phyloP scores from a whole-genome alignment of 2,888 invertebrate species.

The Cordilura impudica region DNA sequence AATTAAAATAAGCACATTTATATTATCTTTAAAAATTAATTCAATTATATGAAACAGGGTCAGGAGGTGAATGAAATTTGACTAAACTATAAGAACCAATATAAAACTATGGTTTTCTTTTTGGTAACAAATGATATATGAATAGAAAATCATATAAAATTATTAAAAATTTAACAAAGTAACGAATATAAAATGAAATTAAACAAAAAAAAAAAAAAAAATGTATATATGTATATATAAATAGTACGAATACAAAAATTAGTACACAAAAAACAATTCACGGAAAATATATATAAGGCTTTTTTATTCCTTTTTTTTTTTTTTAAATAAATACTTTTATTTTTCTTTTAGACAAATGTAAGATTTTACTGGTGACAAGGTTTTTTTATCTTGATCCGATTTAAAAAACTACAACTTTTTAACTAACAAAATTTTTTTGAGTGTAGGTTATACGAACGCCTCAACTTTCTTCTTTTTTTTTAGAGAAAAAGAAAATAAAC shows the following conservation, averaged over 20 bases:
- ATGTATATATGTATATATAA: conserved; percentile 34
- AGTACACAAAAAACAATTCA: conserved; percentile 77
- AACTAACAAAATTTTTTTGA: conserved; percentile 28
- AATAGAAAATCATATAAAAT: conserved; percentile 45
- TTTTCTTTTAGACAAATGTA: conserved; percentile 30
- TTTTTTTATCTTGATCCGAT: conserved; percentile 9
- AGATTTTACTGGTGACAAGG: conserved; percentile 45
- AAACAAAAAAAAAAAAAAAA: conserved; percentile 66
- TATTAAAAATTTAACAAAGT: conserved; percentile 33
- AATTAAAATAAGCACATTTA: conserved; percentile 54
- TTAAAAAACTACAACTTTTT: conserved; percentile 1
- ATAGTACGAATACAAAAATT: conserved; percentile 75
- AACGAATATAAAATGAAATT: conserved; percentile 36
- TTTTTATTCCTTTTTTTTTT: conserved; percentile 10
- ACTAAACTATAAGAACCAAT: conserved; percentile 44
- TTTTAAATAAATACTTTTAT: background rate
- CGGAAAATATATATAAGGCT: conserved; percentile 74
- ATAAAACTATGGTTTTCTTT: conserved; percentile 30
- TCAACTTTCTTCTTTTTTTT: conserved; percentile 55
- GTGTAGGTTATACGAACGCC: conserved; percentile 53
- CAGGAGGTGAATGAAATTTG: conserved; percentile 41
- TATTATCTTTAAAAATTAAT: conserved; percentile 48
- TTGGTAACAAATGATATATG: conserved; percentile 37
- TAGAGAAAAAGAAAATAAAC: background rate
- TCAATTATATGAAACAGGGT: conserved; percentile 43